A percentile compares a stretch with the other conserved stretches of the same genome.
phyloP scores from a whole-genome alignment of 2,113 vertebrate species.

The Campylomormyrus tamandua region DNA sequence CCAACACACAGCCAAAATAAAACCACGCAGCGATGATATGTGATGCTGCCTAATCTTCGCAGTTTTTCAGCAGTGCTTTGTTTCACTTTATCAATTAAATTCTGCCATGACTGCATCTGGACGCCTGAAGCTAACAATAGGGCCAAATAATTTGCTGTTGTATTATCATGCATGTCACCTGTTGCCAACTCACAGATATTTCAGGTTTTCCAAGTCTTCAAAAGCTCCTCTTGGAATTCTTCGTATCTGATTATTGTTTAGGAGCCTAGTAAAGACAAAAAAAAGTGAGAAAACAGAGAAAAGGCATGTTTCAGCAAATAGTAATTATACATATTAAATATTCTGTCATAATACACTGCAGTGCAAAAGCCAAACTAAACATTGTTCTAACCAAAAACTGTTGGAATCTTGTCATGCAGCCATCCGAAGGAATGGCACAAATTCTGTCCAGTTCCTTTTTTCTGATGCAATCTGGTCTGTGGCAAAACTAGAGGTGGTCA shows the following conservation, averaged over 20 bases:
- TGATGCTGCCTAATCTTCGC: background rate
- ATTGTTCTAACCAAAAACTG: background rate
- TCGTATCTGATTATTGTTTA: constrained; percentile 96
- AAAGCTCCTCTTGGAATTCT: constrained; percentile 82
- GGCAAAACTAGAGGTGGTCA: constrained; percentile 4
- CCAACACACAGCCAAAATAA: background rate
- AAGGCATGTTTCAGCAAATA: background rate
- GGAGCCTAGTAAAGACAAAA: constrained; percentile 59
- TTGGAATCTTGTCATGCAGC: background rate
- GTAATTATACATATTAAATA: background rate
- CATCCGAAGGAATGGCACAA: background rate
- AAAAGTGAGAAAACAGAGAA: background rate
- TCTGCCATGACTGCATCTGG: background rate
- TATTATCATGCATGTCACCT: background rate
- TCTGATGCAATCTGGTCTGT: constrained; percentile 18
- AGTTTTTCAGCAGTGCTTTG: background rate
- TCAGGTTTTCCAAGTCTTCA: constrained; percentile 93
- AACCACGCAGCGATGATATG: background rate
- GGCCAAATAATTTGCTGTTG: background rate
- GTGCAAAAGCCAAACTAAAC: background rate
- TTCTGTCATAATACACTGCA: background rate
- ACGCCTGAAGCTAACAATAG: background rate
- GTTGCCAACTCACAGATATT: constrained; percentile 91
- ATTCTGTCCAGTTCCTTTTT: constrained; percentile 4
- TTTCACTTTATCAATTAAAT: background rate